phyloP scores from a whole-genome alignment of 53 echinoderm and acorn worm genomes.

The Arbacia lixula region DNA sequence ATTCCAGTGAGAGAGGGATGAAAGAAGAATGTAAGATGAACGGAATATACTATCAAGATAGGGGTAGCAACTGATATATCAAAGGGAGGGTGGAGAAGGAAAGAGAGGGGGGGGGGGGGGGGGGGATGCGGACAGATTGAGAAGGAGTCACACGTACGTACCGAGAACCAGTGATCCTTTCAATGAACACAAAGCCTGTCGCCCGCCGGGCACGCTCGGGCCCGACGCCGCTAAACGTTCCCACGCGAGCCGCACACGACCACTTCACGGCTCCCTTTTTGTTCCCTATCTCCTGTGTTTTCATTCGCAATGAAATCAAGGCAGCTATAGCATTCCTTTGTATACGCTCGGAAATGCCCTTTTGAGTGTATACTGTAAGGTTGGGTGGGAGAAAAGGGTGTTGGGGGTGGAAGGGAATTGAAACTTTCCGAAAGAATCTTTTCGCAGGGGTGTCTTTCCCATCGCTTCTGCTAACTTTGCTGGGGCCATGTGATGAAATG shows the following conservation, averaged over 20 bases:
- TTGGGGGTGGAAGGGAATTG: no score
- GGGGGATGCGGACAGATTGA: neutral
- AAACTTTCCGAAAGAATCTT: no score
- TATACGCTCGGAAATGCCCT: no score
- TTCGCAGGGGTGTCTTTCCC: no score
- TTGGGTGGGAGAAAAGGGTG: no score
- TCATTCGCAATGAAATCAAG: slow-evolving; percentile 15
- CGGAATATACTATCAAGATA: no score
- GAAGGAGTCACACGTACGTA: neutral
- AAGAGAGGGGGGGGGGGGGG: neutral
- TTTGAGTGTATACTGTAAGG: no score
- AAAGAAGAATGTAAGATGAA: no score
- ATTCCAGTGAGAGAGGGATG: no score
- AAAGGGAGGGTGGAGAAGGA: no score
- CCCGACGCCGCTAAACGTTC: slow-evolving; percentile 43
- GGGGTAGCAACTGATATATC: no score
- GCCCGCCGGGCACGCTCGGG: neutral
- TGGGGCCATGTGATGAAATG: neutral
- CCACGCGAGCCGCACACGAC: slow-evolving; percentile 56
- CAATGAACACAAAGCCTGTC: slow-evolving; percentile 32
- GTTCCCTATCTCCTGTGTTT: neutral
- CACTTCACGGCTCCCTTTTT: slow-evolving; percentile 31
- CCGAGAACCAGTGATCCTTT: neutral
- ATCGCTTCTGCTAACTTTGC: neutral
- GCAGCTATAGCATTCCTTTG: slow-evolving; percentile 39